These are phyloP conservation scores for Leucozona laternaria DNA, from an alignment of 2,888 invertebrate species.

Conservation along the genomic window DNA sequence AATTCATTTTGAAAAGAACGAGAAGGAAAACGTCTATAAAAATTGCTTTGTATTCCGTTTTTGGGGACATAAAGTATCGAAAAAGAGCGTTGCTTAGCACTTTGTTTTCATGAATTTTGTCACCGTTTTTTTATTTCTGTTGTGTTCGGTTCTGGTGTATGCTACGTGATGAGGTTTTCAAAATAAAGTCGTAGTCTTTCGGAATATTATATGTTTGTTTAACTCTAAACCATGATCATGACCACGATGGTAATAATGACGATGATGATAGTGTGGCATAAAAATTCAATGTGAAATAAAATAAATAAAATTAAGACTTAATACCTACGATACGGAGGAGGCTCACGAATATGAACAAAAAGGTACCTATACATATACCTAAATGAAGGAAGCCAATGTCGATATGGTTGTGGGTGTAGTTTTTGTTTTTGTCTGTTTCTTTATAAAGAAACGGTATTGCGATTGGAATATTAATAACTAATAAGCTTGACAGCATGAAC, in stretches of 20 bases:
- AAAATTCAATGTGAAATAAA: conserved; percentile 65
- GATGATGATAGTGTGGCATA: conserved; percentile 58
- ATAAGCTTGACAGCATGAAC: conserved; percentile 4
- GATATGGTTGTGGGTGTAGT: conserved; percentile 53
- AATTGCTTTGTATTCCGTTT: conserved; percentile 29
- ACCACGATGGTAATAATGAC: neutral
- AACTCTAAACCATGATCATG: conserved; percentile 1
- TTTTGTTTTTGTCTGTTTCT: neutral
- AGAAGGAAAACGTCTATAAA: neutral
- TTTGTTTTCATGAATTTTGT: conserved; percentile 47
- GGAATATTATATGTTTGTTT: neutral
- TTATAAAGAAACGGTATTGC: conserved; percentile 27
- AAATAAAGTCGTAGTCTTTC: conserved; percentile 12
- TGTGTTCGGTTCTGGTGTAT: conserved; percentile 1
- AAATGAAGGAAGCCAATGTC: conserved; percentile 59
- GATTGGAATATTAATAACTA: conserved; percentile 60
- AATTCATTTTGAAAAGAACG: neutral
- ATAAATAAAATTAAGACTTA: conserved; percentile 55
- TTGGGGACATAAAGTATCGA: conserved; percentile 28
- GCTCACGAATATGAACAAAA: conserved; percentile 12
- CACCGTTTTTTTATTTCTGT: conserved; percentile 47
- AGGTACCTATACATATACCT: neutral
- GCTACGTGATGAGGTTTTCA: conserved; percentile 44
- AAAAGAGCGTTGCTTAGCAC: conserved; percentile 27
- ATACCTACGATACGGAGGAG: conserved; percentile 31